Percentiles rank a stretch among this genome's conserved stretches.
These are phyloP conservation scores for Lophotriccus pileatus DNA, from an alignment of 2,797 vertebrate species.

Conservation along the genomic window DNA sequence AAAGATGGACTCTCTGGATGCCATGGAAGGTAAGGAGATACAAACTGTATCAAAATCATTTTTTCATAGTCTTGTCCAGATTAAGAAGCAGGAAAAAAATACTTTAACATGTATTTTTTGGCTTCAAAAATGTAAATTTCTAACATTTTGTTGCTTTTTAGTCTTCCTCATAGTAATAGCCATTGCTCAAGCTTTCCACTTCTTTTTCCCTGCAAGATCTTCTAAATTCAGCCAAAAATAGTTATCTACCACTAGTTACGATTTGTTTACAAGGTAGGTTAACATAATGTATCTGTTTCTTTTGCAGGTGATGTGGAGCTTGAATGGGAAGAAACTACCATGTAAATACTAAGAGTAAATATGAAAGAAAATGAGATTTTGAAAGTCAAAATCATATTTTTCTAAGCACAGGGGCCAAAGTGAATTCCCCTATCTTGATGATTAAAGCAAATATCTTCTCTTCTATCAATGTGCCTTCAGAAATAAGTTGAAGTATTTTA, in stretches of 20 bases:
- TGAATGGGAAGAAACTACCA: conserved; percentile 99
- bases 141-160: not conserved
- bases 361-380: not conserved
- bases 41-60: not conserved
- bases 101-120: not conserved
- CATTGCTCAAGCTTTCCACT: not conserved
- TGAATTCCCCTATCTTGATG: conserved; percentile 55
- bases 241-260: not conserved
- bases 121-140: not conserved
- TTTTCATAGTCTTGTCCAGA: not conserved
- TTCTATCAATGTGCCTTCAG: conserved; percentile 70
- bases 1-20: conserved; percentile 98
- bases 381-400: conserved; percentile 57
- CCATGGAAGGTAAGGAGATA: conserved; percentile 92
- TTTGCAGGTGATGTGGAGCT: conserved; percentile 93
- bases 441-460: conserved; percentile 36
- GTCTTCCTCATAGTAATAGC: not conserved
- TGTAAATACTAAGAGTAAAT: conserved; percentile 79
- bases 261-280: not conserved
- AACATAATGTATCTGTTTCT: conserved; percentile 38
- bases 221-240: not conserved
- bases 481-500: conserved; percentile 38
- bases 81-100: not conserved
- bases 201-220: not conserved
- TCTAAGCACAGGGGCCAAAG: conserved; percentile 78